Evolutionary conservation across 2,113 vertebrate genomes (phyloP).

Genomic region (Recurvirostra avosetta): DNA sequence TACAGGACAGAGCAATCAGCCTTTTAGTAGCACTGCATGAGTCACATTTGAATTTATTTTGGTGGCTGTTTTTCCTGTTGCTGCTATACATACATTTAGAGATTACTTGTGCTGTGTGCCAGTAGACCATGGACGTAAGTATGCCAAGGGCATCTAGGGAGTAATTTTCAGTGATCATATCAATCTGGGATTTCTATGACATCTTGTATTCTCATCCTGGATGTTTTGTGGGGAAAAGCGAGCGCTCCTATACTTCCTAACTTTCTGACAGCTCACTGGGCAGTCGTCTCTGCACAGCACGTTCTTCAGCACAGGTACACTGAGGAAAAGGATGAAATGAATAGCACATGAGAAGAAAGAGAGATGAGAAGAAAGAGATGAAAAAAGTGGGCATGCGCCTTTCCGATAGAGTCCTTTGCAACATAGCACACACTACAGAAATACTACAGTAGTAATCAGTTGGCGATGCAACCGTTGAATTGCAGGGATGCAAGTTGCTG

Average conservation of each 20-base stretch:
- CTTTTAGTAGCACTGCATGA: neutral
- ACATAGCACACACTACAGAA: neutral
- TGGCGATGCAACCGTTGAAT: neutral
- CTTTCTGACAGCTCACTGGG: neutral
- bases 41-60: neutral
- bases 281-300: neutral
- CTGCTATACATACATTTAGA: neutral
- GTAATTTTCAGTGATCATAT: neutral
- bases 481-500: neutral
- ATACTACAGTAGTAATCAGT: neutral
- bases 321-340: neutral
- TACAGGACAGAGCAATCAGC: neutral
- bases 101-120: neutral
- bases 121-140: neutral
- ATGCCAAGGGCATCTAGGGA: neutral
- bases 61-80: neutral
- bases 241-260: neutral
- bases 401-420: neutral
- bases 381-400: accelerated
- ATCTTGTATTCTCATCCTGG: neutral
- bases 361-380: neutral
- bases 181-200: neutral
- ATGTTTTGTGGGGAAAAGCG: neutral
- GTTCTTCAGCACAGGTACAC: neutral
- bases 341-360: neutral